Evolutionary conservation across 1,140 invertebrate genomes (phyloP).

Genomic region (Cyclargus thomasi): DNA sequence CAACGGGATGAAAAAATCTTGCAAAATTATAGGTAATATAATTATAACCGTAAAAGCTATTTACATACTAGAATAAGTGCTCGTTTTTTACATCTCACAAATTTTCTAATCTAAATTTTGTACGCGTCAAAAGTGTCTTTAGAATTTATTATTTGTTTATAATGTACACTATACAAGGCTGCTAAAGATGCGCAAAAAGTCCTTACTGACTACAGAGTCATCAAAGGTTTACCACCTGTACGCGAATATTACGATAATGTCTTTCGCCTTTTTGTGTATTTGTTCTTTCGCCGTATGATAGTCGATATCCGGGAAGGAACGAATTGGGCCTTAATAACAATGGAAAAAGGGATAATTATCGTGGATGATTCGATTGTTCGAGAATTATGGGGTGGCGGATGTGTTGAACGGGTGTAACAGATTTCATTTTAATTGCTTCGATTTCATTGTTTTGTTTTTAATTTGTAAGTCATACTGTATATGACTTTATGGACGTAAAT

Average conservation of each 20-base stretch:
- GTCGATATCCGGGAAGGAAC: constrained; percentile 12
- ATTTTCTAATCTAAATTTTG: no score
- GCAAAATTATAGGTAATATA: no score
- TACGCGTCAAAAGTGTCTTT: no score
- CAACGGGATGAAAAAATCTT: no score
- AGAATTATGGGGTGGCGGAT: constrained; percentile 10
- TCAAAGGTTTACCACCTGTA: not conserved
- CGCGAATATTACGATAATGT: not conserved
- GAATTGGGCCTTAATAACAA: constrained; percentile 12
- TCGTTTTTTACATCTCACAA: no score
- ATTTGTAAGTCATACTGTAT: not conserved
- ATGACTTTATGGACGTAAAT: not conserved
- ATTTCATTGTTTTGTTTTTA: constrained; percentile 6
- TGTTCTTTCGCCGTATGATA: constrained; percentile 3
- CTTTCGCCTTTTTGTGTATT: constrained; percentile 1
- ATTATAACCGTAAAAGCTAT: no score
- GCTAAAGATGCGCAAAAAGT: not conserved
- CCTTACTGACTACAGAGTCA: not conserved
- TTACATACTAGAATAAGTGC: no score
- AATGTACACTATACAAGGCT: no score
- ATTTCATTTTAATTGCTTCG: constrained; percentile 3
- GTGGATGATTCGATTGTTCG: constrained; percentile 14
- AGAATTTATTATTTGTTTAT: no score
- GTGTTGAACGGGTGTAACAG: not conserved
- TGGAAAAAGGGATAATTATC: constrained; percentile 14